These are phyloP conservation scores for Schizopygopsis pylzovi DNA, from an alignment of 2,797 vertebrate species.

Conservation along the genomic window DNA sequence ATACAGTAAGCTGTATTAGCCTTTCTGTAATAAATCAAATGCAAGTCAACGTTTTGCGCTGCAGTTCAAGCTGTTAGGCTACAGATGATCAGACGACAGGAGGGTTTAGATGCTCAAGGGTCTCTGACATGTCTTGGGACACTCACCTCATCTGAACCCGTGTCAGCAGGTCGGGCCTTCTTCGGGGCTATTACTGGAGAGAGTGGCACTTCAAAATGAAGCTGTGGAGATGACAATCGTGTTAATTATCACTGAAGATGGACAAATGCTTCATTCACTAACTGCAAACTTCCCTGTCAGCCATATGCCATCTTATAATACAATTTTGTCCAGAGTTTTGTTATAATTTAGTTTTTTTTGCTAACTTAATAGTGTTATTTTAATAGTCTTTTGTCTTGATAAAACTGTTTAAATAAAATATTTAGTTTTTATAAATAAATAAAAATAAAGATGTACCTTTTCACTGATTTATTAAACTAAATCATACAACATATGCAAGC, in stretches of 20 bases:
- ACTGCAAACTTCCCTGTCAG: neutral
- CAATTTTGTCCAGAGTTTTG: neutral
- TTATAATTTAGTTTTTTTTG: no score
- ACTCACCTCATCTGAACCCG: conserved; percentile 93
- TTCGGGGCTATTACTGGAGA: conserved; percentile 98
- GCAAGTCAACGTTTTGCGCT: neutral
- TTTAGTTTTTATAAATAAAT: neutral
- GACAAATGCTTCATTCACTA: conserved; percentile 1
- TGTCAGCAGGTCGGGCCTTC: conserved; percentile 94
- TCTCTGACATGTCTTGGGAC: neutral
- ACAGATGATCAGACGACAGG: neutral
- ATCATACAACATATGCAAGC: neutral
- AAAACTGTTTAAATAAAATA: neutral
- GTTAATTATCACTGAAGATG: neutral
- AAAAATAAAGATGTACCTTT: neutral
- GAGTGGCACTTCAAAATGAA: conserved; percentile 95
- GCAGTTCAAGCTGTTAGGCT: neutral
- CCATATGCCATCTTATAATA: neutral
- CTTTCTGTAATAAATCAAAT: neutral
- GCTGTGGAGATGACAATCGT: conserved; percentile 72
- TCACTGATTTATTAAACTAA: neutral
- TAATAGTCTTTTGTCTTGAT: neutral
- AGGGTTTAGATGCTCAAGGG: neutral
- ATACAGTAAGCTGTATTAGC: neutral
- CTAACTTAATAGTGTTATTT: neutral